Evolutionary conservation across 35 echinoderm and acorn worm genomes (phyloP).

Genomic region (Strongylocentrotus purpuratus): DNA sequence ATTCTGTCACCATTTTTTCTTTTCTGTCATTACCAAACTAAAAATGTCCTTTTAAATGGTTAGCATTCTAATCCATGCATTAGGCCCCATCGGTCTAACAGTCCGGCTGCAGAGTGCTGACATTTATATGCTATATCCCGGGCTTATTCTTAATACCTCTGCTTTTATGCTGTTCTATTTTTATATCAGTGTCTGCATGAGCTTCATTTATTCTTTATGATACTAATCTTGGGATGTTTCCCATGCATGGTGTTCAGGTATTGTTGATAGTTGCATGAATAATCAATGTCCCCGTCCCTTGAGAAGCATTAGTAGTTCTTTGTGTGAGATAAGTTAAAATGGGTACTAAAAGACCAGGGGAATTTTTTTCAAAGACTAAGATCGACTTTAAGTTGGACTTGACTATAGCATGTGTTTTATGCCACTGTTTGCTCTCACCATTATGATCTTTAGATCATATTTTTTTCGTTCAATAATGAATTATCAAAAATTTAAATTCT

Average conservation of each 20-base stretch:
- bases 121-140: background rate
- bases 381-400: too few species aligned
- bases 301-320: too few species aligned
- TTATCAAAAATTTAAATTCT: too few species aligned
- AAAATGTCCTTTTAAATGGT: background rate
- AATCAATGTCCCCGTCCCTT: too few species aligned
- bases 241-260: background rate
- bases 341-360: too few species aligned
- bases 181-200: background rate
- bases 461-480: too few species aligned
- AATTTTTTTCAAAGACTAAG: too few species aligned
- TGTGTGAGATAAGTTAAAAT: too few species aligned
- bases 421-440: too few species aligned
- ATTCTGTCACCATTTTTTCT: background rate
- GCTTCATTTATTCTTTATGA: background rate
- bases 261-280: too few species aligned
- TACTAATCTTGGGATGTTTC: background rate
- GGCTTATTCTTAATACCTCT: background rate
- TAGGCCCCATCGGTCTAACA: background rate
- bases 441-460: too few species aligned
- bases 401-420: too few species aligned
- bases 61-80: background rate
- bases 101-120: background rate
- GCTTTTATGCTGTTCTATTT: background rate
- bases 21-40: background rate